These are phyloP conservation scores for Hermaeophaga mercurialis DNA, from an alignment of 2,888 invertebrate species.

Conservation along the genomic window DNA sequence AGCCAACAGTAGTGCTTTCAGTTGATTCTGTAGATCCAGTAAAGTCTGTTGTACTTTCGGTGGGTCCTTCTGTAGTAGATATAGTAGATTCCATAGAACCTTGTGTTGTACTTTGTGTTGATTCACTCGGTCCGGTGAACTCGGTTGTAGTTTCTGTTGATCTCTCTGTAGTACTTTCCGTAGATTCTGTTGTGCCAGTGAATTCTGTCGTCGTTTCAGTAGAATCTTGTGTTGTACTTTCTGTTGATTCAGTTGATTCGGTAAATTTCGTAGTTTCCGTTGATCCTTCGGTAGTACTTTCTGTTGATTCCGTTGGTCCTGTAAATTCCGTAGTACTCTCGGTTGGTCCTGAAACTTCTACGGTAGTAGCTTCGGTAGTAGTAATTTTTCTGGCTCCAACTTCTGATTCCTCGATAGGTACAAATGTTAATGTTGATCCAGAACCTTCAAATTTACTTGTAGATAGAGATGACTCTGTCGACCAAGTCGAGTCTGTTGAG, in stretches of 20 bases:
- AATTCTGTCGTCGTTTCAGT: conserved; percentile 31
- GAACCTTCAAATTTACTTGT: conserved; percentile 22
- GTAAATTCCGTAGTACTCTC: conserved; percentile 32
- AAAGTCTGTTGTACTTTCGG: conserved; percentile 28
- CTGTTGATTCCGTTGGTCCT: conserved; percentile 26
- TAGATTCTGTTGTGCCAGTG: conserved; percentile 19
- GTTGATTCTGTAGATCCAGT: conserved; percentile 30
- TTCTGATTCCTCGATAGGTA: conserved; percentile 6
- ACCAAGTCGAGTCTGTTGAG: conserved; percentile 20
- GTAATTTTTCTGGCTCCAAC: conserved; percentile 17
- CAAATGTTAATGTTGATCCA: conserved; percentile 23
- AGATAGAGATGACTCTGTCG: conserved; percentile 8
- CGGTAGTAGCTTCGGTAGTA: conserved; percentile 37
- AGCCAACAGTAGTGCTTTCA: conserved; percentile 29
- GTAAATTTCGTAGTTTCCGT: conserved; percentile 22
- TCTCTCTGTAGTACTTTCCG: conserved; percentile 17
- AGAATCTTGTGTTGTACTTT: conserved; percentile 21
- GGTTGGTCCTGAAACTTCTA: conserved; percentile 26
- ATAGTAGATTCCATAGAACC: conserved; percentile 20
- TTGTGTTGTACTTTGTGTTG: conserved; percentile 27
- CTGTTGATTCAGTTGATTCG: conserved; percentile 22
- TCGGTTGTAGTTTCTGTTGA: conserved; percentile 28
- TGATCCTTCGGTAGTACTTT: conserved; percentile 9
- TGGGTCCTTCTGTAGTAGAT: conserved; percentile 26
- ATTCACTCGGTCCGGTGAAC: conserved; percentile 25